Percentiles rank a stretch among this genome's conserved stretches.
Conservation (phyloP, 2,113 vertebrate species). For the Melospiza melodia region DNA sequence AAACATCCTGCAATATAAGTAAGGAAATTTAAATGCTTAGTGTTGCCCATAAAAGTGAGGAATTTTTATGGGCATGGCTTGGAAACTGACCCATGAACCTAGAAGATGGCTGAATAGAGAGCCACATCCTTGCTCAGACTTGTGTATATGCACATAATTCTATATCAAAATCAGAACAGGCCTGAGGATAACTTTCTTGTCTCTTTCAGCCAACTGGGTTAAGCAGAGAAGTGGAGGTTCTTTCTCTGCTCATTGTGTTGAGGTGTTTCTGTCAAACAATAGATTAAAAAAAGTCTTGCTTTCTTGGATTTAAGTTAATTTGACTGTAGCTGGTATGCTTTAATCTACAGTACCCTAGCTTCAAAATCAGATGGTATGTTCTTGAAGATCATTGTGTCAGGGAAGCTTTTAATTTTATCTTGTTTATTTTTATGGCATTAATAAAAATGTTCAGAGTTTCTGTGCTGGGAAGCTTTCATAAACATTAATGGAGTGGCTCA, state of each 20-base stretch:
- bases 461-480: background rate
- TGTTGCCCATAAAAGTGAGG: background rate
- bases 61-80: background rate
- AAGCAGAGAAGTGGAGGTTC: background rate
- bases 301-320: background rate
- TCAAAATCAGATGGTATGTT: background rate
- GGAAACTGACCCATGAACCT: background rate
- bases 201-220: background rate
- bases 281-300: background rate
- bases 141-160: background rate
- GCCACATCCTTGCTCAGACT: background rate
- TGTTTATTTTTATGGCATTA: background rate
- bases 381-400: background rate
- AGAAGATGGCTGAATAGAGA: background rate
- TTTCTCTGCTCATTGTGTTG: background rate
- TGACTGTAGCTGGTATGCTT: background rate
- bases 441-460: background rate
- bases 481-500: background rate
- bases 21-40: background rate
- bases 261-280: background rate
- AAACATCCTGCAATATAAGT: background rate
- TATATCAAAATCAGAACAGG: background rate
- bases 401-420: background rate
- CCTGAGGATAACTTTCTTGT: background rate
- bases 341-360: background rate